These are phyloP conservation scores for Rhizoglyphus robini DNA, from an alignment of 1,140 invertebrate species.

Conservation along the genomic window DNA sequence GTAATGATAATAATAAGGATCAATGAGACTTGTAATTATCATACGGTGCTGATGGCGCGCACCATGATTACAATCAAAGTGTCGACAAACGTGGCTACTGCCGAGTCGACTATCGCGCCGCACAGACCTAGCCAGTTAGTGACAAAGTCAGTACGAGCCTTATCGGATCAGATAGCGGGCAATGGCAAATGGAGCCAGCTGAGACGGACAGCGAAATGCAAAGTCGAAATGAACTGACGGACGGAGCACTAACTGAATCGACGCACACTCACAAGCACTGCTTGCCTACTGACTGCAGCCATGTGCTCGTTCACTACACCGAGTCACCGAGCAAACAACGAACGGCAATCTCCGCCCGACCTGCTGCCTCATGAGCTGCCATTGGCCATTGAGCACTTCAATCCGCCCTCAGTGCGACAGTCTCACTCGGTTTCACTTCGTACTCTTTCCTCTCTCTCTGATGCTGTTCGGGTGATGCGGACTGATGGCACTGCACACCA, in stretches of 20 bases:
- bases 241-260: too few relatives aligned
- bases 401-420: background rate
- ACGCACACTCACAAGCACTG: constrained; percentile 4
- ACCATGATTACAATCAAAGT: constrained; percentile 5
- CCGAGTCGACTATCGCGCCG: too few relatives aligned
- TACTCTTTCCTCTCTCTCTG: background rate
- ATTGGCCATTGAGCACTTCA: background rate
- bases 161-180: background rate
- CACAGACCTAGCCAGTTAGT: too few relatives aligned
- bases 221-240: background rate
- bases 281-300: background rate
- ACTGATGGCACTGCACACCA: too few relatives aligned
- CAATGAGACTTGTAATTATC: constrained; percentile 12
- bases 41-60: background rate
- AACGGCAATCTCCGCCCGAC: background rate
- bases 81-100: background rate
- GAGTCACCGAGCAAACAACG: background rate
- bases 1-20: constrained; percentile 5
- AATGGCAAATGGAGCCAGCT: background rate
- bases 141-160: background rate
- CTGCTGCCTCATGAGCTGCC: background rate
- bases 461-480: background rate
- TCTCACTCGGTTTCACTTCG: background rate
- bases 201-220: background rate
- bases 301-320: constrained; percentile 4